Base-by-base conservation (phyloP, 2,113 vertebrate genomes). In the Narcine bancroftii region DNA sequence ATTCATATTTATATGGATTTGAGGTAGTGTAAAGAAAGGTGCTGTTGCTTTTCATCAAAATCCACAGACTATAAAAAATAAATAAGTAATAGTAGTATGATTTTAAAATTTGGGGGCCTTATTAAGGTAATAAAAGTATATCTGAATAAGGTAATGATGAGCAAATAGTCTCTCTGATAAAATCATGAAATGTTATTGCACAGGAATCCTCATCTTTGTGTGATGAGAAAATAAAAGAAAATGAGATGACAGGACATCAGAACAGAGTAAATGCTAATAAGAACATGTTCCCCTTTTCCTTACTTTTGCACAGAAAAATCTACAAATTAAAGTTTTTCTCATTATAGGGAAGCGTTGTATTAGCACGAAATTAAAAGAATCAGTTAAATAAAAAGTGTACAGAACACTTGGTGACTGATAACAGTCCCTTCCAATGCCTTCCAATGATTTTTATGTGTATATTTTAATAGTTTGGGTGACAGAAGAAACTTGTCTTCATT, bases 361-460 rank as follows among this genome's bases (percentile, higher is more conserved):
- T 75, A 13, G 45, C 50, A 29, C 50, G 26, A n/a, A 47, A 56
- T 69, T 75, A 33, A n/a, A 36, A 2, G 17, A 75, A 75, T 36
- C 45, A 75, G 24, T 56, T 36, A 92, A 73, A 4, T 17, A n/a
- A 17, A 47, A 50, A 11, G 26, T 21, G 29, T 21, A 92, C 17
- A 76, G 9, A 72, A 15, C 17, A 29, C 9, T 13, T 29, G 13
- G 53, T 29, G n/a, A 56, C 1, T 92, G 93, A 93, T 87, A 92
- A 92, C 0, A 53, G 21, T 21, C 33, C 33, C 21, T 92, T 39
- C 33, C 24, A 33, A 53, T 72, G 42, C 26, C 29, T 29, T 75
- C n/a, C n/a, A n/a, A n/a, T n/a, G n/a, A 53, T 73, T 60, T 73
- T 36, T 5, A 53, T 75, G n/a, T 92, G 69, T 75, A 33, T 92